Evolutionary conservation across 1,140 invertebrate genomes (phyloP).

Genomic region (Acromyrmex heyeri): DNA sequence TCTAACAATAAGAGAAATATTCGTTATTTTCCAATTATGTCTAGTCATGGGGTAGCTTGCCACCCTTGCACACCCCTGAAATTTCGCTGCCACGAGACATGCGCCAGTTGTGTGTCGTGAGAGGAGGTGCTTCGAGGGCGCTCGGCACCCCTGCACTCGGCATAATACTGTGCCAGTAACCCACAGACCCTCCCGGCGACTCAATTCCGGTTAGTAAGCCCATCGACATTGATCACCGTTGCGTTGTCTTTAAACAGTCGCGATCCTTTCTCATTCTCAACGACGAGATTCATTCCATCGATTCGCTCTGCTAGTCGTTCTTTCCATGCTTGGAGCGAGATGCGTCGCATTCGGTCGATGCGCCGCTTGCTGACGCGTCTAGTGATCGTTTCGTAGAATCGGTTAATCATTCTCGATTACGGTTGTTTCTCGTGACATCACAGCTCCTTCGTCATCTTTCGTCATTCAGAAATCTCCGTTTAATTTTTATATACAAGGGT

Average conservation of each 20-base stretch:
- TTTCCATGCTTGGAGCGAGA: not conserved
- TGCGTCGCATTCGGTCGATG: constrained; percentile 33
- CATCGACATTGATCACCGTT: constrained; percentile 70
- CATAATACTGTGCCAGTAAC: constrained; percentile 84
- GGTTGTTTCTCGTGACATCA: not conserved
- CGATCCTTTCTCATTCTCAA: not conserved
- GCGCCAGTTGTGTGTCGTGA: constrained; percentile 78
- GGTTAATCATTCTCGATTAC: constrained; percentile 15
- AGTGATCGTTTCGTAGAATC: constrained; percentile 3
- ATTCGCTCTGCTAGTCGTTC: not conserved
- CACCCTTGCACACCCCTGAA: constrained; percentile 56
- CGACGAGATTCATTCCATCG: not conserved
- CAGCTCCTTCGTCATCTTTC: not conserved
- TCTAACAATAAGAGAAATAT: not conserved
- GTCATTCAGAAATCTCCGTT: not conserved
- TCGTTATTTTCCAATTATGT: not conserved
- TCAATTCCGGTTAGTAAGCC: constrained; percentile 84
- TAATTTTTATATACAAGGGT: not conserved
- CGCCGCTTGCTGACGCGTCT: constrained; percentile 20
- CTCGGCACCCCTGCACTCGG: constrained; percentile 79
- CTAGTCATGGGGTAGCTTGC: constrained; percentile 16
- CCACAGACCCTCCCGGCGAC: constrained; percentile 82
- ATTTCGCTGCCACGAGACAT: constrained; percentile 76
- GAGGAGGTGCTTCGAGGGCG: constrained; percentile 77
- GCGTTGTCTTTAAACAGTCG: constrained; percentile 66